Percentiles rank a stretch among this genome's conserved stretches.
These are phyloP conservation scores for Punctoribates punctum DNA, from an alignment of 2,888 invertebrate genomes.

Conservation along the genomic window DNA sequence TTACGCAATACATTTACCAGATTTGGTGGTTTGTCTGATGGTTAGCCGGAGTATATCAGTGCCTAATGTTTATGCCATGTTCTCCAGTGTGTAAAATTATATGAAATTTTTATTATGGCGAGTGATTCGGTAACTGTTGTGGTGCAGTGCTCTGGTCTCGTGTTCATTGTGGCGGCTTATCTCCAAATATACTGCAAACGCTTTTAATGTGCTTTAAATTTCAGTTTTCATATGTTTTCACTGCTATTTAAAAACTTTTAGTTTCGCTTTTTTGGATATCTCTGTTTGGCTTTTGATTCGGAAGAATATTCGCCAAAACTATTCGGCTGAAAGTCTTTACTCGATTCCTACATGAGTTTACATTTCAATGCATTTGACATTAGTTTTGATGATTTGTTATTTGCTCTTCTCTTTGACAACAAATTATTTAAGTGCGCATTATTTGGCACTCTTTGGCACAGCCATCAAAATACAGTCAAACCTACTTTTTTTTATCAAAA, in stretches of 20 bases:
- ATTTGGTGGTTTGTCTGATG: neutral
- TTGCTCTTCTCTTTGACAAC: constrained; percentile 4
- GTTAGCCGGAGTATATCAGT: neutral
- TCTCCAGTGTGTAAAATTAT: constrained; percentile 28
- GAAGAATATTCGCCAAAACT: neutral
- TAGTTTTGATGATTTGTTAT: constrained; percentile 16
- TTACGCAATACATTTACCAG: constrained; percentile 5
- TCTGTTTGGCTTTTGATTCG: constrained; percentile 4
- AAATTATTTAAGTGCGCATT: constrained; percentile 30
- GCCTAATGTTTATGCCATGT: neutral
- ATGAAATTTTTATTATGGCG: constrained; percentile 28
- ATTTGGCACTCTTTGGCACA: neutral
- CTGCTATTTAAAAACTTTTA: neutral
- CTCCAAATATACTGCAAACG: neutral
- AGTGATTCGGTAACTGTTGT: neutral
- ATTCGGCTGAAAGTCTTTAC: neutral
- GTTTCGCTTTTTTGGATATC: constrained; percentile 23
- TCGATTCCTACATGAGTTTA: neutral
- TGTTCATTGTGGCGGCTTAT: constrained; percentile 37
- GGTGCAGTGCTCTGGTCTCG: neutral
- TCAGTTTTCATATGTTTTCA: constrained; percentile 27
- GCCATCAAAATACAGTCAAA: constrained; percentile 1
- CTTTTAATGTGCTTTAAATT: constrained; percentile 26
- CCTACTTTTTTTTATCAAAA: neutral
- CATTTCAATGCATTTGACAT: neutral